Base-by-base conservation (phyloP, 2,113 vertebrate species). In the Scytalopus superciliaris region DNA sequence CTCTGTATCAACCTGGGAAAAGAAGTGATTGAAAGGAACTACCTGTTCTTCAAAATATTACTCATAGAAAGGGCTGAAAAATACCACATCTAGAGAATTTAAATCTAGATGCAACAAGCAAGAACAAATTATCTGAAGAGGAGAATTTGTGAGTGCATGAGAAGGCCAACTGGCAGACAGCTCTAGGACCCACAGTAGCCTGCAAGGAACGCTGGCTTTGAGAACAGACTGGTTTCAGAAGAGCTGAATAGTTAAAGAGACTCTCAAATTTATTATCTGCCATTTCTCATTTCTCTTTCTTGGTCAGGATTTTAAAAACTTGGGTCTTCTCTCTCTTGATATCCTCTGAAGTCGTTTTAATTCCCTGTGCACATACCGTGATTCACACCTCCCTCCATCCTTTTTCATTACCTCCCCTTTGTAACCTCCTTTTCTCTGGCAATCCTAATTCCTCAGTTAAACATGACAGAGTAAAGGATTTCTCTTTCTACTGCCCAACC, bases 401-500 rank as follows among this genome's bases (percentile, higher is more conserved):
- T 80, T 83, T 81, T 84, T 77, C 2, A 17, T 57, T 85, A 85
- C 74, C 35, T 90, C 81, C 64, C 40, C 69, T 92, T 86, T 93
- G 80, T 88, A 94, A 92, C 76, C 59, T 94, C 62, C 57, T 91
- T 89, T 93, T 52, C 62, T 33, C 67, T 83, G 55, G 89, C 91
- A 85, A 90, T 62, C 70, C 70, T 94, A 95, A 96, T 89, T 91
- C 91, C 55, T 79, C 82, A 87, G 77, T 93, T 93, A 79, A 97
- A 93, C 78, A 94, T 31, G 76, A 84, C 45, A 80, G 50, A 80
- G 79, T 93, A 92, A 95, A 93, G 75, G 79, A 96, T 96, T 95
- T 96, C 72, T 90, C 88, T 86, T 96, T 92, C 88, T 90, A 88
- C 79, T 92, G 76, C 77, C 94, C 95, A 95, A 91, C 91, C 84